These are phyloP conservation scores for Bufo gargarizans DNA, from an alignment of 2,113 vertebrate species.

Conservation along the genomic window DNA sequence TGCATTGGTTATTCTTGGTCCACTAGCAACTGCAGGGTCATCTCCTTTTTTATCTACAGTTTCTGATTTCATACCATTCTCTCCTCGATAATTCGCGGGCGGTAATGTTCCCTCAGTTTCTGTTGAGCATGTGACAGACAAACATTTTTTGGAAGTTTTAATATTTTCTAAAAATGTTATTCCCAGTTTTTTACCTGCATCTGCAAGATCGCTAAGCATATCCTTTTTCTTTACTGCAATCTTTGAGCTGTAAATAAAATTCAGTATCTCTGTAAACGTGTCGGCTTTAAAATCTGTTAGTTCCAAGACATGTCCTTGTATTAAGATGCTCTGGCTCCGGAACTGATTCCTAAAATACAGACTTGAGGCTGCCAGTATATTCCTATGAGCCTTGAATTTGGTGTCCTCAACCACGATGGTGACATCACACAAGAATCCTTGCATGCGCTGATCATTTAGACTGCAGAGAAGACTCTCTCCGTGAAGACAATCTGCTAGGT, in stretches of 20 bases:
- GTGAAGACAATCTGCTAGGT: conserved; percentile 89
- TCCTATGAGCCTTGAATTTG: conserved; percentile 96
- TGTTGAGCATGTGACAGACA: conserved; percentile 47
- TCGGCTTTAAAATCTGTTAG: conserved; percentile 95
- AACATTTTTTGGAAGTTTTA: conserved; percentile 60
- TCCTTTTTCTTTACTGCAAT: conserved; percentile 81
- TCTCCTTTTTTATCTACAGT: conserved; percentile 76
- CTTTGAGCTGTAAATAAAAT: conserved; percentile 96
- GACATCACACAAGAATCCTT: conserved; percentile 93
- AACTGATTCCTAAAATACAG: conserved; percentile 94
- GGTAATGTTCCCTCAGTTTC: conserved; percentile 54
- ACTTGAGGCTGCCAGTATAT: conserved; percentile 94
- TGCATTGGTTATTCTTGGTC: conserved; percentile 95
- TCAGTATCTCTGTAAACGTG: conserved; percentile 93
- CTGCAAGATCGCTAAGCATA: conserved; percentile 81
- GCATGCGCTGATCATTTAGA: conserved; percentile 92
- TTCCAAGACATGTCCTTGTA: conserved; percentile 90
- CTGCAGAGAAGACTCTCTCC: conserved; percentile 87
- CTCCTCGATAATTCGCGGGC: conserved; percentile 26
- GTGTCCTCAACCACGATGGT: conserved; percentile 97
- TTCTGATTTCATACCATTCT: conserved; percentile 69
- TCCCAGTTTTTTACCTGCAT: conserved; percentile 91
- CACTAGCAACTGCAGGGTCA: conserved; percentile 81
- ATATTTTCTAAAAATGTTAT: conserved; percentile 95
- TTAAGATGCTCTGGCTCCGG: conserved; percentile 81